Conservation (phyloP, 2,888 invertebrate genomes). For the Pollenia amentaria region DNA sequence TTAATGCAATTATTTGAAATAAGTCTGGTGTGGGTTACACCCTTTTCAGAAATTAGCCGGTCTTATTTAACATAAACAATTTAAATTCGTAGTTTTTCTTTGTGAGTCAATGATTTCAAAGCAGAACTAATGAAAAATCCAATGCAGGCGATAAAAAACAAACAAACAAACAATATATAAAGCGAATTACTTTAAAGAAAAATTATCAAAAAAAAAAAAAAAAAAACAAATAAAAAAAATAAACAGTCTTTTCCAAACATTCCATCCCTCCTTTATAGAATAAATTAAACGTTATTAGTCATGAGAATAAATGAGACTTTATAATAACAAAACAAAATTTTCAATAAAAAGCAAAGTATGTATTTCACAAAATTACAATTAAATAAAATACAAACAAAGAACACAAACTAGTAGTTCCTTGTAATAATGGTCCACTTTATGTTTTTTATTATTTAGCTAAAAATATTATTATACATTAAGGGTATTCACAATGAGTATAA, state of each 20-base stretch:
- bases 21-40: conserved; percentile 24
- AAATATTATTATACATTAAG: no score
- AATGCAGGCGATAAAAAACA: not conserved
- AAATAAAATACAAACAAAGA: not conserved
- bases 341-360: not conserved
- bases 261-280: not conserved
- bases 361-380: not conserved
- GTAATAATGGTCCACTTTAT: no score
- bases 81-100: conserved; percentile 8
- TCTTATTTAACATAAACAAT: conserved; percentile 10
- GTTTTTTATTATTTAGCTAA: no score
- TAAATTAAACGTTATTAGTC: conserved; percentile 9
- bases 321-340: not conserved
- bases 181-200: not conserved
- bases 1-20: not conserved
- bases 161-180: not conserved
- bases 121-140: conserved; percentile 8
- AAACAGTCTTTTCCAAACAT: not conserved
- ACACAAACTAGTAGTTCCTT: no score
- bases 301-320: not conserved
- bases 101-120: conserved; percentile 20
- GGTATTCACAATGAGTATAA: no score
- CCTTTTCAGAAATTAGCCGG: conserved; percentile 10
- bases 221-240: not conserved
- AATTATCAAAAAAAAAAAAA: not conserved